phyloP scores from a whole-genome alignment of 2,888 invertebrate species.

The Drosophila quinaria region DNA sequence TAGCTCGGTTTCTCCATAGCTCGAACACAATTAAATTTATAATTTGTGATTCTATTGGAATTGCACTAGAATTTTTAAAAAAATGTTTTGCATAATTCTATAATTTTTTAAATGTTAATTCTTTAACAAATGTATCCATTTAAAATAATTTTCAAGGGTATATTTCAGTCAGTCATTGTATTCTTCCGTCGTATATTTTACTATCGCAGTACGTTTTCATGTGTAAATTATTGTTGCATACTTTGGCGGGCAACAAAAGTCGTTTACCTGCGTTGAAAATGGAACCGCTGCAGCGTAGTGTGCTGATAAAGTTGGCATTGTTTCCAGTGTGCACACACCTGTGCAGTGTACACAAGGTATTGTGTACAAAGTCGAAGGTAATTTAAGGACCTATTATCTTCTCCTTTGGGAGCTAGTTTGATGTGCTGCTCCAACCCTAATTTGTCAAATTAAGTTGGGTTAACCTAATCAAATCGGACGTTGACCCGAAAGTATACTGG shows the following conservation, averaged over 20 bases:
- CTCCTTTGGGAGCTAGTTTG: slow-evolving; percentile 33
- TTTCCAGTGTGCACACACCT: slow-evolving; percentile 9
- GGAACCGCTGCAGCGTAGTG: slow-evolving; percentile 7
- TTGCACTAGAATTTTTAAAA: no score
- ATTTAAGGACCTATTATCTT: slow-evolving; percentile 34
- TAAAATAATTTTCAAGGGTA: not conserved
- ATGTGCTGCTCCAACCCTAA: slow-evolving; percentile 38
- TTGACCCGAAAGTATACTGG: slow-evolving; percentile 45
- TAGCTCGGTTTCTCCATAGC: not conserved
- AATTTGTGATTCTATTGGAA: no score
- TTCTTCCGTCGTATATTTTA: not conserved
- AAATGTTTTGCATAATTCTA: no score
- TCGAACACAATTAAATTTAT: not conserved
- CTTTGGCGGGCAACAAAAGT: slow-evolving; percentile 52
- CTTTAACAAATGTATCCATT: not conserved
- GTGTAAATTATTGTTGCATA: slow-evolving; percentile 64
- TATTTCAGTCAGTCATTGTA: slow-evolving; percentile 1
- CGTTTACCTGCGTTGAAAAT: slow-evolving; percentile 51
- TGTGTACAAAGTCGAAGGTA: slow-evolving; percentile 18
- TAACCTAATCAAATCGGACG: slow-evolving; percentile 47
- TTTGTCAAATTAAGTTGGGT: slow-evolving; percentile 56
- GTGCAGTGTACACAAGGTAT: slow-evolving; percentile 7
- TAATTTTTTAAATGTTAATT: no score
- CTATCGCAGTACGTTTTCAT: slow-evolving; percentile 37
- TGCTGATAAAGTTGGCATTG: slow-evolving; percentile 10